These are phyloP conservation scores for Catharus fuscescens DNA, from an alignment of 2,113 vertebrate genomes.

Conservation along the genomic window DNA sequence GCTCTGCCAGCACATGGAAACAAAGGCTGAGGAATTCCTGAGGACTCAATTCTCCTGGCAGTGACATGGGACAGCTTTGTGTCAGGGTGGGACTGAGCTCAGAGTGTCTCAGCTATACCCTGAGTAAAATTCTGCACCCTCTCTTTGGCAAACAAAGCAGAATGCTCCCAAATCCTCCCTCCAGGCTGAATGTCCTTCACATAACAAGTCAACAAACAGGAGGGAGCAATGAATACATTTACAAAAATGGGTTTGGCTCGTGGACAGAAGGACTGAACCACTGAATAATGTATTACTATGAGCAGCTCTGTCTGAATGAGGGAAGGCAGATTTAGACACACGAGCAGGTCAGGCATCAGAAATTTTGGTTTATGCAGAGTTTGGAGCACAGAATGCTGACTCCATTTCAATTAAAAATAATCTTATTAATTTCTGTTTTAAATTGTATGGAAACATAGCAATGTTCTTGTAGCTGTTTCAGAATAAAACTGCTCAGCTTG, in stretches of 20 bases:
- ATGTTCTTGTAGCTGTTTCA: neutral
- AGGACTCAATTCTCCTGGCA: neutral
- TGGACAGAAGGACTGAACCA: neutral
- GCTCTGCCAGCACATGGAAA: accelerated
- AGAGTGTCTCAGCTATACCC: neutral
- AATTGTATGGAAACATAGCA: neutral
- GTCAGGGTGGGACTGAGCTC: neutral
- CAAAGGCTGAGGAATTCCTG: neutral
- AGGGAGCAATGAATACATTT: conserved; percentile 39
- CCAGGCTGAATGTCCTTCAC: conserved; percentile 29
- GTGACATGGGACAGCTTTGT: accelerated
- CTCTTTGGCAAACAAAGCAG: conserved; percentile 14
- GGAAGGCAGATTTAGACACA: neutral
- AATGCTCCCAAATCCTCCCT: neutral
- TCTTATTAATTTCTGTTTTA: neutral
- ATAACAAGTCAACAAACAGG: conserved; percentile 37
- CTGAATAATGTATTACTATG: conserved; percentile 51
- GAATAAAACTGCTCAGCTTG: neutral
- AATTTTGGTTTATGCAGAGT: neutral
- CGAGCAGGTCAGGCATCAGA: conserved; percentile 1
- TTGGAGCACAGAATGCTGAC: neutral
- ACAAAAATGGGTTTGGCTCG: conserved; percentile 25
- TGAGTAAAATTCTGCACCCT: neutral
- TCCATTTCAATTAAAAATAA: conserved; percentile 17
- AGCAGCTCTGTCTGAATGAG: conserved; percentile 5